Base-by-base conservation (phyloP, 1,140 invertebrate genomes). In the Anastrepha ludens region DNA sequence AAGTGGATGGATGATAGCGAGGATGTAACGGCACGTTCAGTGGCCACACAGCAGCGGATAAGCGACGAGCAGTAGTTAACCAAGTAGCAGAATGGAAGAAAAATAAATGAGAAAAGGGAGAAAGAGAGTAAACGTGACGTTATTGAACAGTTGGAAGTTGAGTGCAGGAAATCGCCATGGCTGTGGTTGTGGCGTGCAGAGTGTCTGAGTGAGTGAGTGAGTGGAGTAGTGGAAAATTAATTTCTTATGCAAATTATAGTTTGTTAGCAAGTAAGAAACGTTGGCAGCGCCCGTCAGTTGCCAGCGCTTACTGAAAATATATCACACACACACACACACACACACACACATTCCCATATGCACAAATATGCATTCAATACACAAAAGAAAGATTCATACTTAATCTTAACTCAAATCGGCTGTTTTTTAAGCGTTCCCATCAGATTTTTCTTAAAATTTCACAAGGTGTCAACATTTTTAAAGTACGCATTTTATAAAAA, bases 61-160 rank as follows among this genome's bases (percentile, higher is more conserved):
- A 41, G 1, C 74, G 20, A 41, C 7, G 47, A n/a, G 47, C 17
- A 55, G 47, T 8, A 81, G 74, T 81, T 55, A 55, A 29, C 74
- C 74, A 29, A 81, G n/a, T n/a, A 41, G 44, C 41, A 86, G 85
- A 20, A 86, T 86, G 50, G 47, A 64, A 86, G 85, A 15, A 62
- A 39, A 64, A 44, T 62, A 65, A 64, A 86, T 65, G 2, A 86
- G 58, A 60, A 65, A 39, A 86, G 7, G 41, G 60, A 20, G 64
- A 65, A 65, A 64, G 13, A 15, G 58, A 6, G 60, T 47, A 17
- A 50, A 44, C 59, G 58, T 62, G 20, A 44, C 59, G 58, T 62
- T 86, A 86, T 86, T 86, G 59, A 81, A 81, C 74, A 81, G 74
- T 81, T 81, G 74, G n/a, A 90, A 90, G 90, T 91, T 88, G 88